Evolutionary conservation across 2,113 vertebrate species (phyloP), one percentile per base, ranked within the genome.

Genomic region (Morone saxatilis): DNA sequence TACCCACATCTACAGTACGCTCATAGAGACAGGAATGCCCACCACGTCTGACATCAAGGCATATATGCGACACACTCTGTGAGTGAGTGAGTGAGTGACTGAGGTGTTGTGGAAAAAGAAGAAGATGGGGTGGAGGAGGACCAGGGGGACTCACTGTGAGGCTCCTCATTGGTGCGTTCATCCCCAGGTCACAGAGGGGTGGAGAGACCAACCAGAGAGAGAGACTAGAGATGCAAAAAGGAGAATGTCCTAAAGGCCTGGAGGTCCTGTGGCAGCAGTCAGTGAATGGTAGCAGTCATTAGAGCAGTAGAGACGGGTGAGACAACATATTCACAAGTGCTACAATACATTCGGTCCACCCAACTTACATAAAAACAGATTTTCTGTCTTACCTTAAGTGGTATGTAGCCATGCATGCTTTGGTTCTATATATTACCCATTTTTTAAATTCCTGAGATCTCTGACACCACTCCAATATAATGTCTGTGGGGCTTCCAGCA

Each of bases 131-230:
- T 80, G 84, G 77, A 85, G 78, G 80, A 85, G 85, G 91, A 88
- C 67, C 85, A 86, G 53, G 71, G 76, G 77, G 80, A 96, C 96
- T 96, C 94, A 96, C 96, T 95, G 96, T 96, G 94, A 96, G 95
- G 95, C 95, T 96, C 95, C 96, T 96, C 96, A 96, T 96, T 94
- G 96, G 96, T 96, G 96, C 95, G 83, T 95, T 96, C 96, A 96
- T 96, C 93, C 95, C 96, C 93, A 93, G 93, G 94, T 92, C 92
- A 93, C 87, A 88, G 91, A 94, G 87, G 78, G 94, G 94, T 88
- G 91, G 89, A 91, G 87, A 82, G 81, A 90, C 92, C 94, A 92
- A 93, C 93, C 95, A 78, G 77, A 74, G 82, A 93, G 90, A 90
- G 80, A 91, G 89, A 88, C 78, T 74, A 84, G 71, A 91, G 91